phyloP scores from a whole-genome alignment of 2,113 vertebrate species.

The Lanius ludovicianus region DNA sequence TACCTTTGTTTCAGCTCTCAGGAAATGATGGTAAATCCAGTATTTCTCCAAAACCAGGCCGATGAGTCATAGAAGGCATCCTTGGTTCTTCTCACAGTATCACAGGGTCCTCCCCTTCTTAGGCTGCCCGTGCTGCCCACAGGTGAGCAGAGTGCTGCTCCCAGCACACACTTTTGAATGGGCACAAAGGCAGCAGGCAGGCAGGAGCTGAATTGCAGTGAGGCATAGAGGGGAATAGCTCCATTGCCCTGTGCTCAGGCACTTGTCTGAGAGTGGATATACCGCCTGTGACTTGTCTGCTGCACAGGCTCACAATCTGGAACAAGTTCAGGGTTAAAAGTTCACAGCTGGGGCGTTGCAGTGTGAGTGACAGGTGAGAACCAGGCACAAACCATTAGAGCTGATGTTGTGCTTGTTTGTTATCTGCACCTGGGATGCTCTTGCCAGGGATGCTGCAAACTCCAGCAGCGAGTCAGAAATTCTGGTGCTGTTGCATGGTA shows the following conservation, averaged over 20 bases:
- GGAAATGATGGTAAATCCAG: neutral
- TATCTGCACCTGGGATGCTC: neutral
- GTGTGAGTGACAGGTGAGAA: neutral
- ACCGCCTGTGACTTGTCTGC: neutral
- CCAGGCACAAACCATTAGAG: neutral
- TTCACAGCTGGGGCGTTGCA: neutral
- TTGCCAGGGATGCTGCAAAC: neutral
- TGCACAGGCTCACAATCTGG: neutral
- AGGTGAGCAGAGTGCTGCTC: neutral
- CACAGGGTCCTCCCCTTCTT: neutral
- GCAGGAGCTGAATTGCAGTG: neutral
- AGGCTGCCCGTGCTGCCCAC: neutral
- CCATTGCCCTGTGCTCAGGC: neutral
- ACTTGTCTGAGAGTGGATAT: neutral
- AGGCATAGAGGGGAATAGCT: neutral
- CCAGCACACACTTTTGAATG: fast-evolving
- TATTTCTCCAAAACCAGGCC: neutral
- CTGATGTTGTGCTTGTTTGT: neutral
- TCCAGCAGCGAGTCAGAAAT: neutral
- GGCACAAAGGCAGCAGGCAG: neutral
- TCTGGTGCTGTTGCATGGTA: neutral
- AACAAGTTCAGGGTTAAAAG: neutral
- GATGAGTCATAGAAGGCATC: neutral
- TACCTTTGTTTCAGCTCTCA: neutral
- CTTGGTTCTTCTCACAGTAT: neutral